Evolutionary conservation across 64 coral and sea anemone genomes (phyloP).

Genomic region (Catalaphyllia jardinei): DNA sequence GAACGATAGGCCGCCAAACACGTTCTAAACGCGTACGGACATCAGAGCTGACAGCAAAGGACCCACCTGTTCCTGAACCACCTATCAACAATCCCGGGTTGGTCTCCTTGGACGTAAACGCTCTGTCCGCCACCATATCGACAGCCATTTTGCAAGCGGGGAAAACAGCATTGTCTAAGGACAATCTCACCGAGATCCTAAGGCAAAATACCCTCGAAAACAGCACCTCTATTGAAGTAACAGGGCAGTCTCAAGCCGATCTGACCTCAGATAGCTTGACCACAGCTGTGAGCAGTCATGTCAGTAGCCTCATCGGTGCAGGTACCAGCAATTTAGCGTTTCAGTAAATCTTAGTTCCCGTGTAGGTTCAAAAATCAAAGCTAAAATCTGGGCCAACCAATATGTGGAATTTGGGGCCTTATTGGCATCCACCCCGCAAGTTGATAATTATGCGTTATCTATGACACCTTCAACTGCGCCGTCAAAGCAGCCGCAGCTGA

Average conservation of each 20-base stretch:
- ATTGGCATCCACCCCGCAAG: neutral
- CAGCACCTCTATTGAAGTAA: too few relatives aligned
- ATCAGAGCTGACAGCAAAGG: neutral
- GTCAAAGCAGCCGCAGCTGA: neutral
- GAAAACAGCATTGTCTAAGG: too few relatives aligned
- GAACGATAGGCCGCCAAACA: neutral
- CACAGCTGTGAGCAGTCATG: neutral
- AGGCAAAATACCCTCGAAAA: too few relatives aligned
- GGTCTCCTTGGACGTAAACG: too few relatives aligned
- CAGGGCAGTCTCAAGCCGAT: too few relatives aligned
- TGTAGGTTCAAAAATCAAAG: neutral
- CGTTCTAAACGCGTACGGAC: neutral
- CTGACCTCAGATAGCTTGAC: too few relatives aligned
- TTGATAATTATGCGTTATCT: neutral
- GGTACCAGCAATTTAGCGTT: neutral
- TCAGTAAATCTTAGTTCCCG: neutral
- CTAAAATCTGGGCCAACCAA: neutral
- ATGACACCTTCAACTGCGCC: neutral
- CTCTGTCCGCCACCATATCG: too few relatives aligned
- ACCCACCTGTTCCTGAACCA: neutral
- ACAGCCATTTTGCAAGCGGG: too few relatives aligned
- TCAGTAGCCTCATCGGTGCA: neutral
- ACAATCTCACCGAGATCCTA: too few relatives aligned
- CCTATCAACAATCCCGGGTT: neutral
- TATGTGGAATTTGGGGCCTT: conserved; percentile 1